phyloP scores from a whole-genome alignment of 2,888 invertebrate genomes.

The Stenotaenia linearis region DNA sequence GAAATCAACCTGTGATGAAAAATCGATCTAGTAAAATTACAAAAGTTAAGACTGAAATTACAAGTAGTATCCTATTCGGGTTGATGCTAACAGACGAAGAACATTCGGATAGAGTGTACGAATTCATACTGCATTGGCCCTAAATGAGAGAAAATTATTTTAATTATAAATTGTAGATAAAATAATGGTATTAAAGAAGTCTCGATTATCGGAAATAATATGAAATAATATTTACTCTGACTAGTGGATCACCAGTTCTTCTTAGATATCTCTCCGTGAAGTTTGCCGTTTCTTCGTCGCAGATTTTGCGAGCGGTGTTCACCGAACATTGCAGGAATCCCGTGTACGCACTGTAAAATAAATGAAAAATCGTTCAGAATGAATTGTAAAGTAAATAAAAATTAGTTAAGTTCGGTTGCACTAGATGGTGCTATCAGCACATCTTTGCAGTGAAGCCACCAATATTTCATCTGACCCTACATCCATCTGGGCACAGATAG shows the following conservation, averaged over 20 bases:
- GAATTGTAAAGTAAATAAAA: no score
- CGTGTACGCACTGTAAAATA: not conserved
- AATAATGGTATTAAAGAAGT: no score
- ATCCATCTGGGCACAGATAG: no score
- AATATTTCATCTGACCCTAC: no score
- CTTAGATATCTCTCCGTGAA: not conserved
- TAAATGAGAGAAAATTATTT: not conserved
- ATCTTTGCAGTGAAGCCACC: no score
- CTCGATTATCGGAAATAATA: no score
- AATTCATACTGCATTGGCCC: not conserved
- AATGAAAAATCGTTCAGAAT: no score
- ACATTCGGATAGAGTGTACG: not conserved
- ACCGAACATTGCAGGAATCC: not conserved
- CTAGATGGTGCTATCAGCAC: no score
- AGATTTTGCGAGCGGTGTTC: not conserved
- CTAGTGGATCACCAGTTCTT: not conserved
- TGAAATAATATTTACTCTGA: slow-evolving; percentile 6
- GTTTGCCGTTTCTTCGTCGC: not conserved
- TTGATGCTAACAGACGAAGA: not conserved
- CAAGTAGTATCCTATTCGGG: not conserved
- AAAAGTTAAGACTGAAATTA: not conserved
- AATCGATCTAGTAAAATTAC: not conserved
- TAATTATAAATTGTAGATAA: not conserved
- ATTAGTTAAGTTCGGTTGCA: no score
- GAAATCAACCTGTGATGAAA: not conserved